These are phyloP conservation scores for Sogatella furcifera DNA, from an alignment of 1,140 invertebrate genomes.

Conservation along the genomic window DNA sequence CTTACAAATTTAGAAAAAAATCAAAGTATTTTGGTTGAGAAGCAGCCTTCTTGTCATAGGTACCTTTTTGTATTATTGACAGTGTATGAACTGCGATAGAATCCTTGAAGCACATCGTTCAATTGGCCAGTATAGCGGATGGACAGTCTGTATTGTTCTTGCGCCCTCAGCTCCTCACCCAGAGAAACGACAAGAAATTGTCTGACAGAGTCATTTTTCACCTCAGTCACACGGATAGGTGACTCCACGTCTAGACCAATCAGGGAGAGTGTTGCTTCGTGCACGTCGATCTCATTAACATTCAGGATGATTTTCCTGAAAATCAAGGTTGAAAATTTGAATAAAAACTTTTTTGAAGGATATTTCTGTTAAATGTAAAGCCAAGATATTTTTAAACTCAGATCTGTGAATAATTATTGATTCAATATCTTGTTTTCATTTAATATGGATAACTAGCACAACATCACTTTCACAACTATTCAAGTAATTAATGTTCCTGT, in stretches of 20 bases:
- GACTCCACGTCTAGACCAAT: constrained; percentile 19
- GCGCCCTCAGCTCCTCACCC: constrained; percentile 41
- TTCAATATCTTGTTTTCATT: no score
- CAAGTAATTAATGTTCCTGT: no score
- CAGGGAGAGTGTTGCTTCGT: background rate
- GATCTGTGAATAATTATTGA: no score
- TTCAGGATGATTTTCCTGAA: constrained; percentile 60
- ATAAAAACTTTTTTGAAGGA: no score
- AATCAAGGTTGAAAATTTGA: no score
- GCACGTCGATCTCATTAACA: constrained; percentile 43
- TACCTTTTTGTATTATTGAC: constrained; percentile 56
- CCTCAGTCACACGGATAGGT: constrained; percentile 26
- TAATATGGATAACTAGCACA: no score
- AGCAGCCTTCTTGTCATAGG: no score
- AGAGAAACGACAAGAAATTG: constrained; percentile 65
- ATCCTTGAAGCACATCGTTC: constrained; percentile 69
- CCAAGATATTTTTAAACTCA: no score
- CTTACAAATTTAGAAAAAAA: no score
- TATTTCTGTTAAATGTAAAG: no score
- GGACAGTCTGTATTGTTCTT: constrained; percentile 49
- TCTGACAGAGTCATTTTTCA: constrained; percentile 45
- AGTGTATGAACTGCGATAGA: constrained; percentile 78
- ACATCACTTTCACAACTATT: no score
- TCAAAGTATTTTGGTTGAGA: no score
- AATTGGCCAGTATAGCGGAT: constrained; percentile 59